Evolutionary conservation across 2,797 vertebrate genomes (phyloP).

Genomic region (Tapirus indicus): DNA sequence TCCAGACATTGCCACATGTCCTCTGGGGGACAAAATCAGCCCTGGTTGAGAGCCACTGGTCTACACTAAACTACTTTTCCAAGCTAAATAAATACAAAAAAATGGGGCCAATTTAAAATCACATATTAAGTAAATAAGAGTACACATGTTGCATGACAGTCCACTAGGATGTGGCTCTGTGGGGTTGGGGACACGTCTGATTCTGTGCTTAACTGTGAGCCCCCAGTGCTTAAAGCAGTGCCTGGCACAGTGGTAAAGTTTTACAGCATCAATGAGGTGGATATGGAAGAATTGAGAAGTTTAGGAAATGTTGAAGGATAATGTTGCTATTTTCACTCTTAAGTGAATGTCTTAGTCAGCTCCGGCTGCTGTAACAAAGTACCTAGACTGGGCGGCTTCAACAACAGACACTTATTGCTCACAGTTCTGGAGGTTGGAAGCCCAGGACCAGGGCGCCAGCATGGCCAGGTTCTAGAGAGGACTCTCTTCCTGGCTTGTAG

Average conservation of each 20-base stretch:
- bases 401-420: neutral
- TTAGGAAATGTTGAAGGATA: neutral
- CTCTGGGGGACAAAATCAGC: neutral
- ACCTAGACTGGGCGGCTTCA: neutral
- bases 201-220: fast-evolving
- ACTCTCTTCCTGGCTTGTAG: neutral
- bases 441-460: fast-evolving
- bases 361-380: neutral
- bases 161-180: neutral
- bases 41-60: neutral
- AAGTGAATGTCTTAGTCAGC: neutral
- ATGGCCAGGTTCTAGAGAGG: fast-evolving
- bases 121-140: neutral
- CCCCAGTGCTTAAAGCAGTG: neutral
- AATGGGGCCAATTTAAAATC: neutral
- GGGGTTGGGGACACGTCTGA: fast-evolving
- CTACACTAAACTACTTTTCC: neutral
- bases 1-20: neutral
- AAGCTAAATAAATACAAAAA: neutral
- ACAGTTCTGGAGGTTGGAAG: fast-evolving
- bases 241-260: neutral
- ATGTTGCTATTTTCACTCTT: neutral
- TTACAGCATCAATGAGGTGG: neutral
- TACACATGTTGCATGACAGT: fast-evolving
- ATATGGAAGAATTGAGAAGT: fast-evolving